Base-by-base conservation (phyloP, 2,113 vertebrate species). In the Cairina moschata region DNA sequence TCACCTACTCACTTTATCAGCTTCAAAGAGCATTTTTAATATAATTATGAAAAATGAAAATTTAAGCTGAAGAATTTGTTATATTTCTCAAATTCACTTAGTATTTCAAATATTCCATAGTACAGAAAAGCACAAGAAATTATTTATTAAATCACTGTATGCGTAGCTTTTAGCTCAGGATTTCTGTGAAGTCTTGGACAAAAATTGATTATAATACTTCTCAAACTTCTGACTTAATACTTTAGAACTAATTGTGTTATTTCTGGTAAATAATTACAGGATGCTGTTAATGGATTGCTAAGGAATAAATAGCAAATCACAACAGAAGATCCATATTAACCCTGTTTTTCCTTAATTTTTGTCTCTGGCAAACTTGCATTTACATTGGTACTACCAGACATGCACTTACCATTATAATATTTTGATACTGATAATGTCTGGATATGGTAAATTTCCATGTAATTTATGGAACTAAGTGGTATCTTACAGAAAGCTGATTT, bases 81-180 rank as follows among this genome's bases (percentile, higher is more conserved):
- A 36, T 3, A 14, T 69, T 88, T 93, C 74, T 15, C 38, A 72
- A 89, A 78, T 72, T 84, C 34, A 65, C 10, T 52, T 65, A n/a
- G 31, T 65, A 76, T 16, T 91, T 82, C 28, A 52, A 72, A 85
- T 85, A 67, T 48, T 72, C 66, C 78, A 34, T 40, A 11, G 32
- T 21, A 29, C 16, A 87, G 62, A 15, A 75, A 77, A 95, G 58
- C 44, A 42, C 12, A 75, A 46, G 32, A 84, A 84, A 74, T 86
- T 2, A 46, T 46, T 46, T 17, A 23, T 50, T 50, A 73, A 86
- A 26, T 21, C 22, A 38, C 31, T 63, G 3, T 50, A 71, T 86
- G 29, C 17, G 16, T 65, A 5, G 4, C 25, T 68, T 54, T 66
- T 74, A 77, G 36, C 0, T 1, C 28, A n/a, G 2, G 2, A 38